These are phyloP conservation scores for Zosterops pallidus DNA, from an alignment of 2,113 vertebrate genomes.

Conservation along the genomic window DNA sequence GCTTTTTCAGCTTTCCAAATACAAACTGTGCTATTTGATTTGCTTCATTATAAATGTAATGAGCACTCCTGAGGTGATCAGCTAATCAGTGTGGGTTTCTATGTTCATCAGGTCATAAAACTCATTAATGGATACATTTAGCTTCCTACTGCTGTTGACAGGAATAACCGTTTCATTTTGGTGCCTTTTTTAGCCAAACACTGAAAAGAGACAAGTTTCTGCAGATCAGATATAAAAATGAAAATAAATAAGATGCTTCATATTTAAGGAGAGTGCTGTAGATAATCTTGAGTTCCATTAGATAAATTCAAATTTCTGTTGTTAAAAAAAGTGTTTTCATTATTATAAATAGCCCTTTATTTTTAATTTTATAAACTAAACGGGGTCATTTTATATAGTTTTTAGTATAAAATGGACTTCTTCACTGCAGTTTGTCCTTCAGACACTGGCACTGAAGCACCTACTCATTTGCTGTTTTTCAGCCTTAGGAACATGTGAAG, in stretches of 20 bases:
- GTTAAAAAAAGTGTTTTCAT: not conserved
- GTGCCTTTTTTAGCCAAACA: not conserved
- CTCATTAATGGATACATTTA: constrained; percentile 41
- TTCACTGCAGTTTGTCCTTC: not conserved
- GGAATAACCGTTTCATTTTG: not conserved
- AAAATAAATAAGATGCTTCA: not conserved
- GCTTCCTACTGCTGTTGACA: constrained; percentile 14
- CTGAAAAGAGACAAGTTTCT: not conserved
- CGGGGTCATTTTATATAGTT: not conserved
- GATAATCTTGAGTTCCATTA: not conserved
- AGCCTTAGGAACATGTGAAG: not conserved
- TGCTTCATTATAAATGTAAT: constrained; percentile 37
- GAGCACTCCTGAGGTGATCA: constrained; percentile 23
- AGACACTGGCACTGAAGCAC: not conserved
- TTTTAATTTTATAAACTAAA: not conserved
- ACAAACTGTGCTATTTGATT: not conserved
- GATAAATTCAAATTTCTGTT: not conserved
- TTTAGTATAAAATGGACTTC: not conserved
- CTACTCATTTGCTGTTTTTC: not conserved
- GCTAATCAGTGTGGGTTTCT: constrained; percentile 17
- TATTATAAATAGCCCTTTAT: not conserved
- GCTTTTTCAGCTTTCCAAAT: not conserved
- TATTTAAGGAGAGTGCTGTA: not conserved
- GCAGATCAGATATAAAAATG: not conserved
- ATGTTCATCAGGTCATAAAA: constrained; percentile 53